Percentiles rank a stretch among this genome's conserved stretches.
phyloP scores from a whole-genome alignment of 2,113 vertebrate species.

The Nothoprocta pentlandii region DNA sequence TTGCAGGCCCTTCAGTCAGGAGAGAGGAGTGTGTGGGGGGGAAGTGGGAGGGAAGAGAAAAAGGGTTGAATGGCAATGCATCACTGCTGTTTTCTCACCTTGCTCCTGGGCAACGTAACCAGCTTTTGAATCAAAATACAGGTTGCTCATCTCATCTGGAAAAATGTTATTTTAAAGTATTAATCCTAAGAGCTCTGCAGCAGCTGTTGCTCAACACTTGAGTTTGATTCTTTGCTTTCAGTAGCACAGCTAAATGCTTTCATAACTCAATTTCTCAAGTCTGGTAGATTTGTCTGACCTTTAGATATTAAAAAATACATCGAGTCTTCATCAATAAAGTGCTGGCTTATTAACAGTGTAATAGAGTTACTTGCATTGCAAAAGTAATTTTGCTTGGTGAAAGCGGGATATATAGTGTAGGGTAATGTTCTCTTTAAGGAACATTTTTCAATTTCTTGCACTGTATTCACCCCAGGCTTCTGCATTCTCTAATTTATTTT shows the following conservation, averaged over 20 bases:
- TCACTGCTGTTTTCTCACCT: not conserved
- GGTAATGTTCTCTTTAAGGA: constrained; percentile 54
- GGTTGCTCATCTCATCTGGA: not conserved
- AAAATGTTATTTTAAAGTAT: not conserved
- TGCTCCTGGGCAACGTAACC: not conserved
- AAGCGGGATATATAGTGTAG: constrained; percentile 4
- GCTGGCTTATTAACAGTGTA: constrained; percentile 49
- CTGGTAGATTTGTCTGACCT: constrained; percentile 40
- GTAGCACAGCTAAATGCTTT: constrained; percentile 38
- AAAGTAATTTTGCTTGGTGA: constrained; percentile 59
- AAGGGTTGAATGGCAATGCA: not conserved
- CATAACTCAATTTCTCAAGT: constrained; percentile 55
- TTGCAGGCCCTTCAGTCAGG: not conserved
- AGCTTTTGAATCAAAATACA: not conserved
- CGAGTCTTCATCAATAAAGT: constrained; percentile 30
- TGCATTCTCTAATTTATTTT: constrained; percentile 75
- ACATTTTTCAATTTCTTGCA: constrained; percentile 49
- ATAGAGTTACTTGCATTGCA: constrained; percentile 61
- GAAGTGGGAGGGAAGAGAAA: too few species aligned
- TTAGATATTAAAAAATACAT: constrained; percentile 47
- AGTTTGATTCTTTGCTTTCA: constrained; percentile 51
- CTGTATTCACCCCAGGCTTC: constrained; percentile 67
- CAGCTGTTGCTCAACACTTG: not conserved
- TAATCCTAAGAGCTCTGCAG: not conserved
- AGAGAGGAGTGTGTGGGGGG: too few species aligned